These are phyloP conservation scores for Apodemus sylvaticus DNA, from an alignment of 2,113 vertebrate species.

Conservation along the genomic window DNA sequence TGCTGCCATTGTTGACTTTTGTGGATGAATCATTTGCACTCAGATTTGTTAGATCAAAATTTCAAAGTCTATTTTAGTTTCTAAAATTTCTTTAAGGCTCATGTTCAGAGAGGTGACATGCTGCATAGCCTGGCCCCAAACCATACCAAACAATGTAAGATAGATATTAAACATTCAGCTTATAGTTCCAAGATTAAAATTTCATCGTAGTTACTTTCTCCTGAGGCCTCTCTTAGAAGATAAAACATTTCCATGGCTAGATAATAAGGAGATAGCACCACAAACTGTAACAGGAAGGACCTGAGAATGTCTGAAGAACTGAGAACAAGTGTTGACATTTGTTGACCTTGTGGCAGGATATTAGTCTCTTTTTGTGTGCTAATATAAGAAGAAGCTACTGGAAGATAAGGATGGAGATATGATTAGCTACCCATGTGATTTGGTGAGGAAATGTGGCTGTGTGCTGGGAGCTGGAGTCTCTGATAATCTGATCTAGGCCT, in stretches of 20 bases:
- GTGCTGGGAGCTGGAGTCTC: background rate
- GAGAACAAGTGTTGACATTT: background rate
- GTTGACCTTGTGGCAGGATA: background rate
- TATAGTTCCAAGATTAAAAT: background rate
- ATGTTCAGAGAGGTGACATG: background rate
- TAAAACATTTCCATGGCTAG: background rate
- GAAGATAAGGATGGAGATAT: background rate
- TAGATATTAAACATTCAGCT: background rate
- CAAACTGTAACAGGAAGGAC: background rate
- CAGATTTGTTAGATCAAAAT: conserved; percentile 16
- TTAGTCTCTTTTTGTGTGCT: background rate
- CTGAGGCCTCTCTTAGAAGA: background rate
- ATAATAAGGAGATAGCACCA: background rate
- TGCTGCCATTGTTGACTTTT: background rate
- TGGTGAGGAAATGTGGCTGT: background rate
- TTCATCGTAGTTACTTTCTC: background rate
- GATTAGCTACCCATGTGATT: fast-evolving
- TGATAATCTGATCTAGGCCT: background rate
- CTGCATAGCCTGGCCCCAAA: background rate
- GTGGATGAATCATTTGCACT: background rate
- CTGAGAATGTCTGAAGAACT: background rate
- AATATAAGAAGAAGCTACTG: background rate
- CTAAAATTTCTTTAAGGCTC: background rate
- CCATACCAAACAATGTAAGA: background rate
- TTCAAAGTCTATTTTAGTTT: background rate